Percentiles rank a stretch among this genome's conserved stretches.
Conservation (phyloP, 2,888 invertebrate genomes). For the Nymphalis polychloros region DNA sequence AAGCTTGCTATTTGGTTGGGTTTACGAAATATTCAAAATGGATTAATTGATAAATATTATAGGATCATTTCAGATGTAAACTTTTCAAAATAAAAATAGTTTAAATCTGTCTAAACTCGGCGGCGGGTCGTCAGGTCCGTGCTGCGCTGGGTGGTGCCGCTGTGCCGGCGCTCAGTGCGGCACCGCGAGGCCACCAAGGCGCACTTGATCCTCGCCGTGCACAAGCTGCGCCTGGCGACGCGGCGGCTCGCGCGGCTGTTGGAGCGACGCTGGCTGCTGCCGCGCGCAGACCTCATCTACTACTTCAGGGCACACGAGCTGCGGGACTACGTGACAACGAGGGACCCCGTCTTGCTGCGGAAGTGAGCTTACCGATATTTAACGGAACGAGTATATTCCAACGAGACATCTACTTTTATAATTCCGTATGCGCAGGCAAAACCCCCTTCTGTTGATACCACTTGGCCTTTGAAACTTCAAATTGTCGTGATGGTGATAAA, state of each 20-base stretch:
- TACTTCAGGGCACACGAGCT: conserved; percentile 86
- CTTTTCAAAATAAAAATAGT: too few species aligned
- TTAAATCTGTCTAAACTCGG: too few species aligned
- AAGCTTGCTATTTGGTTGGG: too few species aligned
- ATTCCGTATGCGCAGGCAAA: too few species aligned
- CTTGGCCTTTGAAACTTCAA: too few species aligned
- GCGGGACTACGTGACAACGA: conserved; percentile 72
- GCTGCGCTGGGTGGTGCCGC: conserved; percentile 83
- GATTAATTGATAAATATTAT: too few species aligned
- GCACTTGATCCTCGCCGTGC: conserved; percentile 73
- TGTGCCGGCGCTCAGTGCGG: conserved; percentile 83
- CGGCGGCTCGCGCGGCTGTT: conserved; percentile 81
- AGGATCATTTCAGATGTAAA: too few species aligned
- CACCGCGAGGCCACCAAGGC: conserved; percentile 86
- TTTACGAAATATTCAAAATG: too few species aligned
- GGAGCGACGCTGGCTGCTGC: conserved; percentile 83
- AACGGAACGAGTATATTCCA: too few species aligned
- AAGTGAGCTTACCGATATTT: conserved; percentile 74
- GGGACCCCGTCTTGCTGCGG: conserved; percentile 80
- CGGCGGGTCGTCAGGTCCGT: conserved; percentile 43
- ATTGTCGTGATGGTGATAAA: too few species aligned
- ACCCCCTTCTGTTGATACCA: too few species aligned
- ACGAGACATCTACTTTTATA: too few species aligned
- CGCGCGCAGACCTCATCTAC: conserved; percentile 84
- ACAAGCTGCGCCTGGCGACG: conserved; percentile 83